Evolutionary conservation across 2,113 vertebrate genomes (phyloP).

Genomic region (Pterocles gutturalis): DNA sequence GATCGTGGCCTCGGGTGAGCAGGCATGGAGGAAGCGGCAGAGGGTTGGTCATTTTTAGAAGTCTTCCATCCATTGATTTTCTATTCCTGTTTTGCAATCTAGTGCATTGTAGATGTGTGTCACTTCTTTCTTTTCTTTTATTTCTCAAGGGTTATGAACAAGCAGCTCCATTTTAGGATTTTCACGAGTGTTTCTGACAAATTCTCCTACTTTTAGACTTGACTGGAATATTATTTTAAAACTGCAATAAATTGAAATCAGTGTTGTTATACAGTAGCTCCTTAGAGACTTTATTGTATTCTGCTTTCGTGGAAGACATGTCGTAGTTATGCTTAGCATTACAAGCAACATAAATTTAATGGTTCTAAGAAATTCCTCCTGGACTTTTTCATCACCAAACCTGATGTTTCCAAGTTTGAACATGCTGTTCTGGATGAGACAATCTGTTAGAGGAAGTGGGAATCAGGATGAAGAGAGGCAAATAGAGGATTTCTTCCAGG

Average conservation of each 20-base stretch:
- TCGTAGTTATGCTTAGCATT: constrained; percentile 10
- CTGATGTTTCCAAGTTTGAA: constrained; percentile 33
- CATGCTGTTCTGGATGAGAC: neutral
- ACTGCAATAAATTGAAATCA: neutral
- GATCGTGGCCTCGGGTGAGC: neutral
- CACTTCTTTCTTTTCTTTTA: neutral
- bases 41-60: neutral
- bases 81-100: neutral
- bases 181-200: neutral
- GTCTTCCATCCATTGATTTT: neutral
- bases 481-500: constrained; percentile 35
- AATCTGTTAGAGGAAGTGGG: constrained; percentile 1
- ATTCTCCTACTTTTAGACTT: neutral
- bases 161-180: neutral
- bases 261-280: neutral
- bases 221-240: constrained; percentile 10
- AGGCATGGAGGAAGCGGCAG: neutral
- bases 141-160: neutral
- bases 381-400: constrained; percentile 26
- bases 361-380: constrained; percentile 30
- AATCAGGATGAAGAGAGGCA: neutral
- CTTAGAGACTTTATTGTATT: neutral
- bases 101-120: neutral
- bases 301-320: neutral
- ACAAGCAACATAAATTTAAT: neutral